These are phyloP conservation scores for Xestia xanthographa DNA, from an alignment of 2,888 invertebrate genomes.

Conservation along the genomic window DNA sequence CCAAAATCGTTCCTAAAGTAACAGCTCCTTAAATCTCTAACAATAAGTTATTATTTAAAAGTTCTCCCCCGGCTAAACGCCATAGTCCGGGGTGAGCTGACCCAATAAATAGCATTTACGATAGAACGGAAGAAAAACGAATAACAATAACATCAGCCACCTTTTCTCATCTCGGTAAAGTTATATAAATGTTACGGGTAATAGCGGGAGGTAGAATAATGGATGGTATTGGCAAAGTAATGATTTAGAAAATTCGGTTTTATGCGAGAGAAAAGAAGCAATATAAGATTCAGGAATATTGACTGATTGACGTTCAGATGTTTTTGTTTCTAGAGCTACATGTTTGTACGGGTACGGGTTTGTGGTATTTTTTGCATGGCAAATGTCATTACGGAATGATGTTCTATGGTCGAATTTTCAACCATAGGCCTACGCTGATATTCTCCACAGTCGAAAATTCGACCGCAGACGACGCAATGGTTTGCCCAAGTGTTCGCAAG, in stretches of 20 bases:
- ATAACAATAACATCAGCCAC: constrained; percentile 54
- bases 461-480: too few species aligned
- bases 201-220: constrained; percentile 27
- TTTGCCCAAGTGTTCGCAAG: not conserved
- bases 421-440: too few species aligned
- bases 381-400: too few species aligned
- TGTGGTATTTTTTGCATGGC: too few species aligned
- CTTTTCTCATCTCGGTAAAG: constrained; percentile 45
- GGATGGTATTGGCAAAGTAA: constrained; percentile 22
- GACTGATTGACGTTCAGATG: not conserved
- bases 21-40: constrained; percentile 2
- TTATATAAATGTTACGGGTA: constrained; percentile 50
- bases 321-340: not conserved
- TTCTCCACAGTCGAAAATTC: too few species aligned
- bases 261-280: not conserved
- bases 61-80: constrained; percentile 37
- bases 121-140: constrained; percentile 48
- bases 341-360: not conserved
- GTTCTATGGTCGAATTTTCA: too few species aligned
- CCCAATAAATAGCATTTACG: constrained; percentile 60
- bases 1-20: not conserved
- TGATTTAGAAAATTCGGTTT: constrained; percentile 19
- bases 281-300: not conserved
- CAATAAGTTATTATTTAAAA: constrained; percentile 59
- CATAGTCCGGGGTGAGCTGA: constrained; percentile 27